A percentile compares a stretch with the other conserved stretches of the same genome.
Conservation (phyloP, 2,888 invertebrate species). For the Ophioninae sp. region DNA sequence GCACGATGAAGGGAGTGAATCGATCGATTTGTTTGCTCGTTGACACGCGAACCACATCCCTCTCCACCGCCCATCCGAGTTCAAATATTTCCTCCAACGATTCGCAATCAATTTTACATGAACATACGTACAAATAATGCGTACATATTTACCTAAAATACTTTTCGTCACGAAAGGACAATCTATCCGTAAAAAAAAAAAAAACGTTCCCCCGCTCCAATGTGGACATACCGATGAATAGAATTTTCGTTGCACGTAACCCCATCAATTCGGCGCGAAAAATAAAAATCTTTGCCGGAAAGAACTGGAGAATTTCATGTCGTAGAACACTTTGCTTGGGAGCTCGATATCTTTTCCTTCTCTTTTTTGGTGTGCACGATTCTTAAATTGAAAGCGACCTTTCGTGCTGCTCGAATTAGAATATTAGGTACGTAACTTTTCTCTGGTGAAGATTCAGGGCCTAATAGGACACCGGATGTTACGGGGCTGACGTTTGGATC, state of each 20-base stretch:
- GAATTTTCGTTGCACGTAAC: slow-evolving; percentile 24
- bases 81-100: slow-evolving; percentile 33
- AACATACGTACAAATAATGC: neutral
- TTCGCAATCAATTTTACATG: slow-evolving; percentile 12
- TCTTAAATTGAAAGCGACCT: slow-evolving; percentile 1
- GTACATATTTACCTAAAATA: neutral
- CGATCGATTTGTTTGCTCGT: slow-evolving; percentile 45
- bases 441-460: neutral
- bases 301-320: neutral
- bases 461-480: slow-evolving; percentile 8
- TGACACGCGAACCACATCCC: slow-evolving; percentile 33
- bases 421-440: neutral
- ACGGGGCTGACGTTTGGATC: too few species aligned
- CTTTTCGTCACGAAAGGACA: slow-evolving; percentile 7
- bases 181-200: slow-evolving; percentile 15
- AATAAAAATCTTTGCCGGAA: slow-evolving; percentile 7
- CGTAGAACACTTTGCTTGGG: too few species aligned
- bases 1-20: slow-evolving; percentile 7
- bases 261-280: slow-evolving; percentile 1
- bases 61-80: neutral
- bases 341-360: too few species aligned
- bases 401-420: slow-evolving; percentile 2
- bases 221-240: slow-evolving; percentile 13
- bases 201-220: neutral
- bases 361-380: neutral